phyloP scores from a whole-genome alignment of 2,888 invertebrate genomes.

The Coecobrya sp. region DNA sequence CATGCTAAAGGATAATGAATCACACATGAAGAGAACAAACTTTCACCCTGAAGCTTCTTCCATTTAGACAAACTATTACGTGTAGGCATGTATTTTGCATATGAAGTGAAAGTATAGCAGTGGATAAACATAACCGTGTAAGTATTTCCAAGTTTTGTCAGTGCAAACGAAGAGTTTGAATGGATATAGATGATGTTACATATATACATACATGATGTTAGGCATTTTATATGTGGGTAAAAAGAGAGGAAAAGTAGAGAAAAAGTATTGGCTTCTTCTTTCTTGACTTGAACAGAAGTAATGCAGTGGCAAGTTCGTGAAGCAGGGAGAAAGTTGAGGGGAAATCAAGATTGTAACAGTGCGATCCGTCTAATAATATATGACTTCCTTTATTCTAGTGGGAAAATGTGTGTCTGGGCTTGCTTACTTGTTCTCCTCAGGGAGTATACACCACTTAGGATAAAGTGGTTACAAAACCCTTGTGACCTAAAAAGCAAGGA shows the following conservation, averaged over 20 bases:
- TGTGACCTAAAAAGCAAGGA: slow-evolving; percentile 58
- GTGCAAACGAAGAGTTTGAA: not conserved
- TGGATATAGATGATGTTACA: not conserved
- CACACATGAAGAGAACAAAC: slow-evolving; percentile 52
- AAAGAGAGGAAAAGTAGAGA: not conserved
- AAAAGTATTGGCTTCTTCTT: slow-evolving; percentile 43
- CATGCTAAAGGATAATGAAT: slow-evolving; percentile 75
- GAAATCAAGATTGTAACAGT: slow-evolving; percentile 64
- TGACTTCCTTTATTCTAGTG: slow-evolving; percentile 71
- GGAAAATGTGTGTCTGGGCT: slow-evolving; percentile 47
- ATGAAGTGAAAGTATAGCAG: no score
- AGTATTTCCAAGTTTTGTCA: slow-evolving; percentile 13
- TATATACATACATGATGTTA: not conserved
- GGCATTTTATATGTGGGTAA: not conserved
- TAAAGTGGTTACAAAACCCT: slow-evolving; percentile 68
- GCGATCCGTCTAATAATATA: slow-evolving; percentile 74
- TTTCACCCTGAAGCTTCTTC: slow-evolving; percentile 53
- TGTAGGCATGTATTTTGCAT: not conserved
- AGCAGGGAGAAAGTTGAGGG: slow-evolving; percentile 58
- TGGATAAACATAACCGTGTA: slow-evolving; percentile 21
- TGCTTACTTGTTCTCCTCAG: slow-evolving; percentile 41
- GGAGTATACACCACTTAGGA: slow-evolving; percentile 70
- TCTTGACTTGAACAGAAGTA: slow-evolving; percentile 12
- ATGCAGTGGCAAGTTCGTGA: slow-evolving; percentile 1
- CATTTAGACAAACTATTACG: not conserved